Base-by-base conservation (phyloP, 1,140 invertebrate species). In the Camponotus vicinus region DNA sequence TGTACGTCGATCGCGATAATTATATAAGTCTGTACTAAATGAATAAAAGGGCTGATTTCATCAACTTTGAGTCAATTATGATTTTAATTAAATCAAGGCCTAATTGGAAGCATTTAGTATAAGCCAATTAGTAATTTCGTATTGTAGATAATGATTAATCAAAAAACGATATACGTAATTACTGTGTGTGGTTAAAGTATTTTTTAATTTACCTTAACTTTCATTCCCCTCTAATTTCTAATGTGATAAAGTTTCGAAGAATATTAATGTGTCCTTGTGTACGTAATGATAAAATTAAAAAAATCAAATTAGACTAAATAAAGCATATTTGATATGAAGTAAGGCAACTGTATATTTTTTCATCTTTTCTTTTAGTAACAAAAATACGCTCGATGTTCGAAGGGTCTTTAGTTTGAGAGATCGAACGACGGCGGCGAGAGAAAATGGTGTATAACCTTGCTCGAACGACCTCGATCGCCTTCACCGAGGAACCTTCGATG, bases 391-490 rank as follows among this genome's bases (percentile, higher is more conserved):
- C 15, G 15, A 18, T 70, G 15, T 73, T 45, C 6, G 18, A 32
- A 37, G 49, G 40, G 75, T 80, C 21, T 67, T 67, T 89, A 70
- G 91, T 89, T 89, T 82, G 88, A 91, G 87, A 90, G 87, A 86
- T 87, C 75, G 86, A 86, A 73, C 76, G 52, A 34, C 85, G 59
- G 40, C 49, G 27, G 75, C 57, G 75, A 79, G 91, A 92, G 93
- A 94, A 94, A 94, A 94, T 94, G 92, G 92, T 93, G 89, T 93
- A 88, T 73, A 94, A 94, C 94, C 94, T 94, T 94, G 94, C 91
- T 89, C 90, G 87, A 86, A 91, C 92, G 92, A 92, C 94, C 94
- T 94, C 94, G 93, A 94, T 94, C 92, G 93, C 94, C 94, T 94
- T 94, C 93, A 92, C 93, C 88, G 89, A 89, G 85, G 91, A 92